Base-by-base conservation (phyloP, 2,888 invertebrate genomes). In the Xylota sylvarum region DNA sequence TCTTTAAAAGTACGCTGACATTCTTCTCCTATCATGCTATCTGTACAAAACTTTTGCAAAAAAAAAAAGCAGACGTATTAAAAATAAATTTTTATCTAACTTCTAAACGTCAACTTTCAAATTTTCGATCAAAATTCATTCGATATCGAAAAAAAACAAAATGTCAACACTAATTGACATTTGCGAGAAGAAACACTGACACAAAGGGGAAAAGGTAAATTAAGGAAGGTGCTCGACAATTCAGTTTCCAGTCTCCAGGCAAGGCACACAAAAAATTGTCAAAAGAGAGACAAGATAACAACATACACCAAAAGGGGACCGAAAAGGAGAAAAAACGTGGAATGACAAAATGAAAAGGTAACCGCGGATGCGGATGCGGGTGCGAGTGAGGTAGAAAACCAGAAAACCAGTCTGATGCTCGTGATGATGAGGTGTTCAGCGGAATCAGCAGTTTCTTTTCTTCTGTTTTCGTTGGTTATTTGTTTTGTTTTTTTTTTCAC, bases 401-500 rank as follows among this genome's bases (percentile, higher is more conserved):
- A 56, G 7, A 43, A 56, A 56, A 70, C 56, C 55, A 70, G 56
- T 70, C 32, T 32, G 17, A 43, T 17, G 7, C 7, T 17, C 35
- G 50, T 65, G 35, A 19, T 19, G 48, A 65, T 35, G 48, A 32
- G 48, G 50, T 50, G 19, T 46, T 65, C 35, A 32, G 5, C 35
- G 19, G 19, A 37, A 65, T 50, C 50, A 35, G n/a, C 35, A 37
- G 19, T 50, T 23, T 27, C 43, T 27, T 37, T 27, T 43, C n/a
- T n/a, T 23, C 27, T 23, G 19, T 32, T 40, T 17, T 37, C 5
- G 14, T 12, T 30, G 32, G 14, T n/a, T n/a, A 12, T 27, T 27
- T 6, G 19, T 7, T 65, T 19, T 5, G 4, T 48, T 48, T 65
- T 9, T 30, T 32, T 32, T 23, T 43, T 43, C 17, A 43, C 10